Evolutionary conservation across 1,140 invertebrate genomes (phyloP), one percentile per base, ranked within the genome.

Genomic region (Anthonomus grandis): DNA sequence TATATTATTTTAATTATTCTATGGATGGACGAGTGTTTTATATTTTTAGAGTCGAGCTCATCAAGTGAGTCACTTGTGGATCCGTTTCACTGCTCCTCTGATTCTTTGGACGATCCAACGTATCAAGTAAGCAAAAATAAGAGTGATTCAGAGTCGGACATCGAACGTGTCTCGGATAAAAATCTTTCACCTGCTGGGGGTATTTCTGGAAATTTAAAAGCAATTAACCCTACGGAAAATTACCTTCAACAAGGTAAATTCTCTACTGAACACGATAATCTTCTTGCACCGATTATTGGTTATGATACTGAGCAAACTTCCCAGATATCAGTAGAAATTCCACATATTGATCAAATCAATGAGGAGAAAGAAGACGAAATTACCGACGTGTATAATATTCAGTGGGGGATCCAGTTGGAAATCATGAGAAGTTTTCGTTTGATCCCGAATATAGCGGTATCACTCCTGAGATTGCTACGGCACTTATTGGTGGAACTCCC

Each of bases 371-470:
- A n/a, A n/a, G n/a, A n/a, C n/a, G n/a, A n/a, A n/a, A n/a, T n/a
- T n/a, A n/a, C n/a, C n/a, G n/a, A n/a, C n/a, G n/a, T n/a, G n/a
- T n/a, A n/a, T n/a, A n/a, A n/a, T n/a, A n/a, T 31, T n/a, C 27
- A n/a, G 27, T 31, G 27, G 27, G 27, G n/a, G 44, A 54, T 49
- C 44, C 27, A 9, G 52, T 31, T 22, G 52, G 41, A 54, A 54
- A 34, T 5, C 52, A 54, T 17, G 5, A 54, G 19, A 4, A 24
- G 6, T 54, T 54, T 49, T 5, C 15, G 8, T 54, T 54, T 49
- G 31, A n/a, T n/a, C n/a, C 45, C 27, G 52, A 21, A 10, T 10
- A 15, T 12, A 27, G 21, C 34, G 42, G 52, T 13, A 48, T 48
- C 42, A 19, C 49, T 48, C 52, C 44, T 8, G 49, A 8, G 6